Conservation (phyloP, 2,113 vertebrate species). For the Plectropomus leopardus region DNA sequence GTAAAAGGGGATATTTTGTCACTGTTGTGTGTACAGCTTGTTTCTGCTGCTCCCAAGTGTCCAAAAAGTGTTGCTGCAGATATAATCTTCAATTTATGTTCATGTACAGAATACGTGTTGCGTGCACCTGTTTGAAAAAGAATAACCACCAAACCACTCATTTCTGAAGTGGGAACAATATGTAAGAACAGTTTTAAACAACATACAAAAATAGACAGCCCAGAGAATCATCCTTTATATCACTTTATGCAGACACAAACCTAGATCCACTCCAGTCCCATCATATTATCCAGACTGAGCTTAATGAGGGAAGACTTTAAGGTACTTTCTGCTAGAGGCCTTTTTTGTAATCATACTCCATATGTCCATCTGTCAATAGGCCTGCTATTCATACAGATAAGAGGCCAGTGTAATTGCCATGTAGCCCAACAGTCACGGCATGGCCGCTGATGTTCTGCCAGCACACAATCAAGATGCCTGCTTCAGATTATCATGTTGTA, state of each 20-base stretch:
- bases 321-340: constrained; percentile 20
- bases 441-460: constrained; percentile 75
- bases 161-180: too few species aligned
- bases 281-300: constrained; percentile 19
- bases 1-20: background rate
- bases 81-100: too few species aligned
- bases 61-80: too few species aligned
- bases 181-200: background rate
- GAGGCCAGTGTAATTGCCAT: constrained; percentile 62
- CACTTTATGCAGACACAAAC: background rate
- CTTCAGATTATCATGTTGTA: constrained; percentile 72
- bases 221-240: constrained; percentile 11
- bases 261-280: constrained; percentile 5
- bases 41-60: background rate
- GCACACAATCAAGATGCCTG: constrained; percentile 80
- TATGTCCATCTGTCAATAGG: constrained; percentile 65
- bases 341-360: constrained; percentile 32
- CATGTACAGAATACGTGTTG: too few species aligned
- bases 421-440: constrained; percentile 51
- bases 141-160: too few species aligned
- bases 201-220: constrained; percentile 17
- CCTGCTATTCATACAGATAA: constrained; percentile 68
- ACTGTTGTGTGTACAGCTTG: background rate
- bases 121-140: too few species aligned
- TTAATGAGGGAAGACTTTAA: constrained; percentile 22